A percentile compares a stretch with the other conserved stretches of the same genome.
Evolutionary conservation across 2,888 invertebrate species (phyloP).

Genomic region (Digitonthophagus gazella): DNA sequence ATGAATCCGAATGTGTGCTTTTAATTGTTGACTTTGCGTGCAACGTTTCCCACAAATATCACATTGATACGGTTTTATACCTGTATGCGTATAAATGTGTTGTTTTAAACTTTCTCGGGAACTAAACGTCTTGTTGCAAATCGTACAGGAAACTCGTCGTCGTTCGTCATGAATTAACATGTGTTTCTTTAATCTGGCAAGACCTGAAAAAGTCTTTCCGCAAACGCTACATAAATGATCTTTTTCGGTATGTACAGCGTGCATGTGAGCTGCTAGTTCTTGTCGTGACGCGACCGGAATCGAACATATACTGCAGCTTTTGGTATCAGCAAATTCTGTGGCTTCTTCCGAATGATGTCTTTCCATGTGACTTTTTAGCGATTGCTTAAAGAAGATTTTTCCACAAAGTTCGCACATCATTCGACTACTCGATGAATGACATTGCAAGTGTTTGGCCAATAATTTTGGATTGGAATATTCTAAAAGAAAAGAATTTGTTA

Average conservation of each 20-base stretch:
- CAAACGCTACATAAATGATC: slow-evolving; percentile 28
- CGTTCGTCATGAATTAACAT: slow-evolving; percentile 40
- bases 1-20: slow-evolving; percentile 28
- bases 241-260: slow-evolving; percentile 25
- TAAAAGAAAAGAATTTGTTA: too few relatives aligned
- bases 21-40: slow-evolving; percentile 28
- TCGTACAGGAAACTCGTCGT: slow-evolving; percentile 40
- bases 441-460: not conserved
- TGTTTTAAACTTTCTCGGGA: slow-evolving; percentile 41
- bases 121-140: slow-evolving; percentile 42
- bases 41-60: slow-evolving; percentile 28
- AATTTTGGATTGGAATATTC: not conserved
- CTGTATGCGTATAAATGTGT: slow-evolving; percentile 43
- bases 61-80: slow-evolving; percentile 38
- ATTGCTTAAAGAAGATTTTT: slow-evolving; percentile 22
- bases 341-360: not conserved
- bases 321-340: not conserved
- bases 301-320: slow-evolving; percentile 25
- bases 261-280: slow-evolving; percentile 27
- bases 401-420: slow-evolving; percentile 27
- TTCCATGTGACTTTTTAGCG: not conserved
- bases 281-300: slow-evolving; percentile 22
- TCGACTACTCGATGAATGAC: slow-evolving; percentile 10
- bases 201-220: slow-evolving; percentile 28
- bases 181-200: slow-evolving; percentile 24